phyloP scores from a whole-genome alignment of 2,888 invertebrate species.

The Oligia strigilis region DNA sequence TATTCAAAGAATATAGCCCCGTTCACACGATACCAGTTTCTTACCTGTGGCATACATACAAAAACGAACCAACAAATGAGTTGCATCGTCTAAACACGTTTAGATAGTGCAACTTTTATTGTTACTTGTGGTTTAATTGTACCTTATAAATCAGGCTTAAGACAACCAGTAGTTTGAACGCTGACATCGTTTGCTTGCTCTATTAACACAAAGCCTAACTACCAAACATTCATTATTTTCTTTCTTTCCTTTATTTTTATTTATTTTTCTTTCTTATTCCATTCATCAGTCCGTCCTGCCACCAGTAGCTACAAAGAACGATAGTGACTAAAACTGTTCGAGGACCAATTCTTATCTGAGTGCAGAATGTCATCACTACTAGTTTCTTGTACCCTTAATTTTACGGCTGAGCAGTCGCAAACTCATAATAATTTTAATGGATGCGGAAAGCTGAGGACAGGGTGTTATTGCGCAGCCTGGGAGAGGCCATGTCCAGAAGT shows the following conservation, averaged over 20 bases:
- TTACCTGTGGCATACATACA: background rate
- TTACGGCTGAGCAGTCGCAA: background rate
- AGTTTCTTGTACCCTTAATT: constrained; percentile 2
- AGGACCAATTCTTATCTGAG: background rate
- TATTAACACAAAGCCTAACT: background rate
- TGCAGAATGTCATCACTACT: background rate
- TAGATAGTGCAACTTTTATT: background rate
- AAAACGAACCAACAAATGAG: background rate
- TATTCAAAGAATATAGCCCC: background rate
- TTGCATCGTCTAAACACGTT: background rate
- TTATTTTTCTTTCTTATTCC: background rate
- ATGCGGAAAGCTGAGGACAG: too few species aligned
- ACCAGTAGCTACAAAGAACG: background rate
- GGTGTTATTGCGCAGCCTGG: too few species aligned
- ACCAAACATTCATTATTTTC: background rate
- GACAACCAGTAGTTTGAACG: background rate
- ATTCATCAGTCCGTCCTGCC: background rate
- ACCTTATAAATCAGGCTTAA: background rate
- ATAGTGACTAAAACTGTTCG: background rate
- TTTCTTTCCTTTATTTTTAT: background rate
- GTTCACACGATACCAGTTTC: background rate
- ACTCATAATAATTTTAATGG: background rate
- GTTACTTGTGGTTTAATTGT: background rate
- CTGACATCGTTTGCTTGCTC: background rate
- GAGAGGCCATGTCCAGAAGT: too few species aligned